Base-by-base conservation (phyloP, 2,888 invertebrate species). In the Platycnemis pennipes region DNA sequence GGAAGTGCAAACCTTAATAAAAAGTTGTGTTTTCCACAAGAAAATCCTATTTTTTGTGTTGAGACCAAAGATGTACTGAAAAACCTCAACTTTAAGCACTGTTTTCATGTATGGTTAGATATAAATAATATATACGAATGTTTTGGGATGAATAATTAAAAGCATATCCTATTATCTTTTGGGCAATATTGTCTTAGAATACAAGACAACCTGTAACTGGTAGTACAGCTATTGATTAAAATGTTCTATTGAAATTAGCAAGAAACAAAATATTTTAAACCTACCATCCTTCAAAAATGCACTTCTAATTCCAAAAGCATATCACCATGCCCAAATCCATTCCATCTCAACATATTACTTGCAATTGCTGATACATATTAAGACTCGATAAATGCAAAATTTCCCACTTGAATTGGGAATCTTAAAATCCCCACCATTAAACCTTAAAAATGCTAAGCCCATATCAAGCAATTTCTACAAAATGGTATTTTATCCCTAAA, bases 1-100 rank as follows among this genome's bases (percentile, higher is more conserved):
- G 91, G 91, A 63, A 91, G 91, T 91, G 91, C 91, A 91, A 91
- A 91, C 56, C 44, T 69, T 56, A 69, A 63, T 45, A 91, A 89
- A 88, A 91, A 91, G 42, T 63, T 45, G 44, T 91, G 26, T 63
- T 91, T 42, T 31, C 26, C n/a, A 2, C 45, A 44, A 63, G 53
- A 31, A 91, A 69, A 91, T 44, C 45, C 42, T 56, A 91, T 56
- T 56, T 69, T n/a, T 44, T 91, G 69, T n/a, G 91, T 63, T 63
- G 56, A 77, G 53, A 69, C 63, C 91, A 63, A n/a, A 44, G 56
- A 91, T 63, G n/a, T 42, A 69, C 44, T 44, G 45, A 87, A 89
- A 56, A 56, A 56, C 42, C 53, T 91, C 2, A 44, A 63, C 26
- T 56, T 45, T 37, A 45, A 63, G 44, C 26, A 56, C 44, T 91